Evolutionary conservation across 2,888 invertebrate genomes (phyloP).

Genomic region (Ametastegia equiseti): DNA sequence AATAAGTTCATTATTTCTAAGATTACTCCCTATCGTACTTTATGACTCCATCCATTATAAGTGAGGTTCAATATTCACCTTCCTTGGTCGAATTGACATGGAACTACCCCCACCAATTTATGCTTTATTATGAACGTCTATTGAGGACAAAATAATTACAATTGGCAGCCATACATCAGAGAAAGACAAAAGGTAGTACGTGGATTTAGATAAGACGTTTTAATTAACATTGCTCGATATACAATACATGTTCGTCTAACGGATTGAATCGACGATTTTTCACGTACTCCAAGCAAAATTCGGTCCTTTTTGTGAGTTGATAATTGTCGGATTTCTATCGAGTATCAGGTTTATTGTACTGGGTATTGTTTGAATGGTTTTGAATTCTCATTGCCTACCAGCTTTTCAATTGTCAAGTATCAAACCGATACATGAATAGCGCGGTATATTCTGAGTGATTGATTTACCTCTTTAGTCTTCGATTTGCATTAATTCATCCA

Average conservation of each 20-base stretch:
- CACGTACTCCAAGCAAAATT: background rate
- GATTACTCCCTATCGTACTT: too few relatives aligned
- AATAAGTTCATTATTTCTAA: too few relatives aligned
- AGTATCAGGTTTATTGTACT: background rate
- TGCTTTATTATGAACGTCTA: too few relatives aligned
- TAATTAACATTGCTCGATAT: background rate
- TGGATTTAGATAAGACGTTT: background rate
- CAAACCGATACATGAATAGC: background rate
- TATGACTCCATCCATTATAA: too few relatives aligned
- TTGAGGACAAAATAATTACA: too few relatives aligned
- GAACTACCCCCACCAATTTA: background rate
- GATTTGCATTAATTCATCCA: background rate
- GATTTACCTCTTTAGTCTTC: background rate
- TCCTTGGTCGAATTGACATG: too few relatives aligned
- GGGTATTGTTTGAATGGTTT: background rate
- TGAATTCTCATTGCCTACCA: background rate
- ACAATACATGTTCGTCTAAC: background rate
- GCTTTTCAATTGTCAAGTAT: background rate
- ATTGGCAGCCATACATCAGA: background rate
- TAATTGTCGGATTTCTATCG: background rate
- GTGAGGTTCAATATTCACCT: too few relatives aligned
- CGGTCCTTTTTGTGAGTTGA: background rate
- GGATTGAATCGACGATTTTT: constrained; percentile 11
- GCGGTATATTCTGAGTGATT: background rate
- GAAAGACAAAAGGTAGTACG: background rate